Evolutionary conservation across 1,140 invertebrate genomes (phyloP).

Genomic region (Drosophila sechellia): DNA sequence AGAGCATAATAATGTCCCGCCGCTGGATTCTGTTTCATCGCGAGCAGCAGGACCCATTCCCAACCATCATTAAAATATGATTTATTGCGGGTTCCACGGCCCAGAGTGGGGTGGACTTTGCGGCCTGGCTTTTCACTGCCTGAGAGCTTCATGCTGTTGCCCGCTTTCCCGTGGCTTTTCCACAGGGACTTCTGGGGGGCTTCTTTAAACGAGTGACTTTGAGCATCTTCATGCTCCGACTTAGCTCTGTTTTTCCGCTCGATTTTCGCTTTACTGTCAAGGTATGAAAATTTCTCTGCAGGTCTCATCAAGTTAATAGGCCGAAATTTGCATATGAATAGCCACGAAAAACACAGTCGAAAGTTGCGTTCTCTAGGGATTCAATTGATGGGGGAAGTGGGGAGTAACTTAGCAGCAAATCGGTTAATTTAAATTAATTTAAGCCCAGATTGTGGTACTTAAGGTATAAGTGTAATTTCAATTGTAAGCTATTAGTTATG

Average conservation of each 20-base stretch:
- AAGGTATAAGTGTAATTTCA: slow-evolving; percentile 26
- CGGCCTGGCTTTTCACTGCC: slow-evolving; percentile 39
- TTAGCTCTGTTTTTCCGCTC: slow-evolving; percentile 46
- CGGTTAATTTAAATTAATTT: slow-evolving; percentile 55
- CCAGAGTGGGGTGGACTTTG: slow-evolving; percentile 42
- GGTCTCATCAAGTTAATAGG: slow-evolving; percentile 62
- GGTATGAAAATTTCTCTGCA: slow-evolving; percentile 18
- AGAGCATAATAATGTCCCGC: slow-evolving; percentile 51
- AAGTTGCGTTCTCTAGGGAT: slow-evolving; percentile 35
- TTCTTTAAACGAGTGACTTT: slow-evolving; percentile 43
- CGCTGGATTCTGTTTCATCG: slow-evolving; percentile 64
- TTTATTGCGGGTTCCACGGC: slow-evolving; percentile 56
- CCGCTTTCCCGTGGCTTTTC: slow-evolving; percentile 33
- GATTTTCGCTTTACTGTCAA: slow-evolving; percentile 35
- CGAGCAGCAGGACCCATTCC: slow-evolving; percentile 56
- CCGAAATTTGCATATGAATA: slow-evolving; percentile 43
- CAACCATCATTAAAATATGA: slow-evolving; percentile 79
- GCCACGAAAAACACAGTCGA: slow-evolving; percentile 1
- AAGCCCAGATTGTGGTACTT: slow-evolving; percentile 33
- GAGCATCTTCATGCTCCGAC: slow-evolving; percentile 41
- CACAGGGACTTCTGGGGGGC: slow-evolving; percentile 21
- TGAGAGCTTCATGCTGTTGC: slow-evolving; percentile 25
- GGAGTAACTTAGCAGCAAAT: slow-evolving; percentile 57
- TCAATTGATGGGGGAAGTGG: slow-evolving; percentile 13
- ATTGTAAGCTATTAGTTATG: slow-evolving; percentile 25